Base-by-base conservation (phyloP, 2,797 vertebrate genomes). In the Galagoides demidoff region DNA sequence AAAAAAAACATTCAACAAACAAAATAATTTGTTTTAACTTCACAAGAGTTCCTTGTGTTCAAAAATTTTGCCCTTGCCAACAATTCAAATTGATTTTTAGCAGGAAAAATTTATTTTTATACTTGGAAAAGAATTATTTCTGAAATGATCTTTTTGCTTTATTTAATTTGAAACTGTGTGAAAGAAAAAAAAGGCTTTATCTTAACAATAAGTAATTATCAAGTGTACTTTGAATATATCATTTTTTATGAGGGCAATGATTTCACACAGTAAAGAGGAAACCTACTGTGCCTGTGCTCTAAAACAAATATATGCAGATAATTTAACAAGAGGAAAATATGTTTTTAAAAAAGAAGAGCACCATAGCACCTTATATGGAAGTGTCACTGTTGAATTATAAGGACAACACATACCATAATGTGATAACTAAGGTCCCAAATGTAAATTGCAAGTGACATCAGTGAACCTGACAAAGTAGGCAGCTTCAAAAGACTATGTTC, bases 41-140 rank as follows among this genome's bases (percentile, higher is more conserved):
- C 23, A 89, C 14, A 85, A 45, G 11, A 83, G 16, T 77, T 93
- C 22, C 81, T 20, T 92, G 39, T 61, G 25, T 84, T 96, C 31
- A 85, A 74, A 95, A 89, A 70, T 85, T 23, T 83, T 91, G 14
- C 34, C 55, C 82, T 97, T 92, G 64, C 29, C 83, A 92, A 85
- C 57, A 93, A 94, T 81, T 90, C 52, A 96, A 94, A 95, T 63
- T 92, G 57, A 95, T 76, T 89, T 97, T 93, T 20, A 92, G 45
- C 16, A 93, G 45, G 76, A 83, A 95, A n/a, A 71, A 37, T 14
- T 74, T 89, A 85, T 89, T 88, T 92, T 59, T 79, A 79, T 81
- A 94, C 19, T 87, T 91, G 20, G 17, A 92, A 22, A 87, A 84
- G n/a, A 66, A 96, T 89, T 77, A 78, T 83, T 97, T 90, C 64